Conservation (phyloP, 2,113 vertebrate species). For the Anolis sagrei region DNA sequence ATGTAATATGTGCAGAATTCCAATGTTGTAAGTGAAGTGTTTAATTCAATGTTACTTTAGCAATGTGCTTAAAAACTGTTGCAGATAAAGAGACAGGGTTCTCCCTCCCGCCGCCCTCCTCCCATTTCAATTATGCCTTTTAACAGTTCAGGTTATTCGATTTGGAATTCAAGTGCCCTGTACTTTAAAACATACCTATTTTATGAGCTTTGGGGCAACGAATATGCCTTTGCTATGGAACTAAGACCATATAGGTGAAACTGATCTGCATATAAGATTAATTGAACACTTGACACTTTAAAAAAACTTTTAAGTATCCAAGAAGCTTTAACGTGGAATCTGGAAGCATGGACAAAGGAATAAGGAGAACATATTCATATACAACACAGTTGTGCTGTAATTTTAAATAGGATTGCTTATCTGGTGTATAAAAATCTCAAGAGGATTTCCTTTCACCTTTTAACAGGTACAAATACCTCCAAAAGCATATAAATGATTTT, state of each 20-base stretch:
- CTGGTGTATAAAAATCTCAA: slow-evolving; percentile 59
- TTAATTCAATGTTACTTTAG: slow-evolving; percentile 60
- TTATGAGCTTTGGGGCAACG: slow-evolving; percentile 44
- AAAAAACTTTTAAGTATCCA: slow-evolving; percentile 36
- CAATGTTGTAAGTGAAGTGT: slow-evolving; percentile 60
- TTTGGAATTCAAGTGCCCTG: slow-evolving; percentile 54
- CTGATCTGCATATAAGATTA: slow-evolving; percentile 23
- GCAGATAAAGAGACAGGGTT: slow-evolving; percentile 56
- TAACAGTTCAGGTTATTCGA: slow-evolving; percentile 52
- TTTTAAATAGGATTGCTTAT: slow-evolving; percentile 54
- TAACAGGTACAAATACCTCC: slow-evolving; percentile 64
- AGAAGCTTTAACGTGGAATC: slow-evolving; percentile 43
- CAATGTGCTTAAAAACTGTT: slow-evolving; percentile 58
- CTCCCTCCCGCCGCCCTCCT: neutral
- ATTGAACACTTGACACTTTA: slow-evolving; percentile 36
- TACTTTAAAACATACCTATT: slow-evolving; percentile 52
- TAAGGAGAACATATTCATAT: neutral
- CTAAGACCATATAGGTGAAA: slow-evolving; percentile 38
- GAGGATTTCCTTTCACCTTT: slow-evolving; percentile 59
- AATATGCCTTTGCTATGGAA: slow-evolving; percentile 27
- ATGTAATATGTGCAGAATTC: slow-evolving; percentile 70
- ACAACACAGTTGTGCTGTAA: slow-evolving; percentile 38
- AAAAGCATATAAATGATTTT: slow-evolving; percentile 67
- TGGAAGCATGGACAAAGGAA: slow-evolving; percentile 30
- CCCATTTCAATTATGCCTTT: slow-evolving; percentile 52